These are phyloP conservation scores for Terrapene triunguis DNA, from an alignment of 2,113 vertebrate species.

Conservation along the genomic window DNA sequence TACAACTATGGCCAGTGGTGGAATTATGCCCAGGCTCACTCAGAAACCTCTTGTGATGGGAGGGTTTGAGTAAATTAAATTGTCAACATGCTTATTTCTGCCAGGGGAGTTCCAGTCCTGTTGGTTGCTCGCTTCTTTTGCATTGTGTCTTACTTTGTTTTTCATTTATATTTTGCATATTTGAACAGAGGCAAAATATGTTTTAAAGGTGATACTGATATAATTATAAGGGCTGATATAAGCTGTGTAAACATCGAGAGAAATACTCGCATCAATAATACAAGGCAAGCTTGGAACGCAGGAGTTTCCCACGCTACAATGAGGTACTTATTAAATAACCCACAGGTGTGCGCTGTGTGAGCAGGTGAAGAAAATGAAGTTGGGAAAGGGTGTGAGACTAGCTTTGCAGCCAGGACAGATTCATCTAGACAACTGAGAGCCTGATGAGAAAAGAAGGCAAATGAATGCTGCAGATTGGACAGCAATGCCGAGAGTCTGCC, in stretches of 20 bases:
- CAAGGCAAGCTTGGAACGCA: constrained; percentile 3
- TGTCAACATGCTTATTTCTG: not conserved
- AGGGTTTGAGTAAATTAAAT: not conserved
- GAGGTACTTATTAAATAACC: not conserved
- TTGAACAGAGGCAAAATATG: constrained; percentile 12
- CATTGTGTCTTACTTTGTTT: not conserved
- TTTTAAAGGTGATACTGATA: constrained; percentile 13
- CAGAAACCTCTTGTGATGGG: not conserved
- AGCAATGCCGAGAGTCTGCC: too few species aligned
- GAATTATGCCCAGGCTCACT: not conserved
- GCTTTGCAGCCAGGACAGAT: not conserved
- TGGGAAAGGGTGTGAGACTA: not conserved
- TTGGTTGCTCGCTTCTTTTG: not conserved
- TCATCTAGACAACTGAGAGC: not conserved
- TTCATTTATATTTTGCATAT: not conserved
- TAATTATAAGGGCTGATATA: constrained; percentile 2
- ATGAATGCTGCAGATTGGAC: too few species aligned
- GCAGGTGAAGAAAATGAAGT: not conserved
- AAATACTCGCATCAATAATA: not conserved
- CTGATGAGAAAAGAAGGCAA: not conserved
- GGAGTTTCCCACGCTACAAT: not conserved
- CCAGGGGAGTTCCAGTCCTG: not conserved
- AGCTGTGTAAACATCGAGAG: constrained; percentile 31
- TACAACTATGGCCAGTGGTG: not conserved
- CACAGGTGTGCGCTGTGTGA: not conserved